These are phyloP conservation scores for Ranitomeya variabilis DNA, from an alignment of 2,113 vertebrate species.

Conservation along the genomic window DNA sequence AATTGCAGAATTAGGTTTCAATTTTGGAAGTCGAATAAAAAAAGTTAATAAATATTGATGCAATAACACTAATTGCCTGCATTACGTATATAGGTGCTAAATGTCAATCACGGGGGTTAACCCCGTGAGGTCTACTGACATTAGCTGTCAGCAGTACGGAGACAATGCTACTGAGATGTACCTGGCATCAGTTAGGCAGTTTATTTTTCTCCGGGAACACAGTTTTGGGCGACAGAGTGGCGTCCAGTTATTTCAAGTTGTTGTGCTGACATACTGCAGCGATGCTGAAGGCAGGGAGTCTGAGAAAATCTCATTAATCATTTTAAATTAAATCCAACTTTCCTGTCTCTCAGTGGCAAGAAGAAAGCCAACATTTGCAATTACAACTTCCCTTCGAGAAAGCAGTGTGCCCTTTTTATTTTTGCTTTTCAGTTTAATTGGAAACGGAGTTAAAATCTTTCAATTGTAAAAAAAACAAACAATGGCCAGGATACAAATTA, in stretches of 20 bases:
- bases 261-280: slow-evolving; percentile 87
- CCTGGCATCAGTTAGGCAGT: slow-evolving; percentile 71
- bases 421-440: slow-evolving; percentile 65
- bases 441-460: slow-evolving; percentile 45
- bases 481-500: slow-evolving; percentile 47
- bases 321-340: slow-evolving; percentile 86
- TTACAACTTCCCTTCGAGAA: slow-evolving; percentile 69
- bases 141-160: slow-evolving; percentile 74
- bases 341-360: slow-evolving; percentile 69
- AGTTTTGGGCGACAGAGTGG: slow-evolving; percentile 79
- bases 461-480: slow-evolving; percentile 63
- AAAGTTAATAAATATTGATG: background rate
- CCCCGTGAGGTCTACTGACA: slow-evolving; percentile 49
- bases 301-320: slow-evolving; percentile 89
- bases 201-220: slow-evolving; percentile 75
- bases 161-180: slow-evolving; percentile 72
- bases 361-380: slow-evolving; percentile 75
- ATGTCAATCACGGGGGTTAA: slow-evolving; percentile 30
- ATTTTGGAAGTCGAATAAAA: background rate
- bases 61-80: background rate
- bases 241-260: slow-evolving; percentile 78
- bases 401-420: slow-evolving; percentile 62
- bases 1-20: background rate
- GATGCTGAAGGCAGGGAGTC: slow-evolving; percentile 75
- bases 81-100: slow-evolving; percentile 4